Base-by-base conservation (phyloP, 2,888 invertebrate genomes). In the Troides oblongomaculatus region DNA sequence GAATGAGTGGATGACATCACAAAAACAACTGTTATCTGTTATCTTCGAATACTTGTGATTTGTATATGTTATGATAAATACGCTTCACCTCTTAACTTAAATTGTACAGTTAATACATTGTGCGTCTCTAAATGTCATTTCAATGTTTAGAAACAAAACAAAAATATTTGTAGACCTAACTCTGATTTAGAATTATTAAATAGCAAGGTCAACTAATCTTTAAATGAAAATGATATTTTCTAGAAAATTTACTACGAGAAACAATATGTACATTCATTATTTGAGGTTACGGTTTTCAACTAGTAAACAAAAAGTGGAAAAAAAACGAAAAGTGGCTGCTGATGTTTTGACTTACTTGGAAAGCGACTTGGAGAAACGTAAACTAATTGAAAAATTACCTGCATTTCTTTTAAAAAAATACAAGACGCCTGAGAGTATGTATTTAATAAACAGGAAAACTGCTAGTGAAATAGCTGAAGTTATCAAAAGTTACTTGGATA, bases 331-430 rank as follows among this genome's bases (percentile, higher is more conserved):
- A 80, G 70, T 78, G 0, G 82, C 88, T 62, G 64, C 81, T 66
- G 92, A 91, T 74, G 85, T 92, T 30, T 72, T 86, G 17, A 85
- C 84, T 64, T 91, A 85, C 75, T 77, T 92, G 73, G 81, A 85
- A 73, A 85, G 71, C 71, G 77, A 79, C 25, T 74, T 80, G 70
- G 89, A 90, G 36, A 90, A 88, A 71, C 72, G 65, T 30, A 76
- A 79, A 62, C 76, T 90, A 56, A 81, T 80, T 76, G 79, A 86
- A n/a, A 80, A 81, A 64, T 73, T 92, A 69, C 92, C 92, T 5
- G 87, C 83, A 68, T 66, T 74, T 62, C 80, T 92, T 60, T 74
- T 92, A 21, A 86, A 76, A 74, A 92, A 92, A 74, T 91, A 87
- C 75, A 89, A 86, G 74, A 78, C 84, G 4, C 84, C 84, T 8